Evolutionary conservation across 2,113 vertebrate genomes (phyloP).

Genomic region (Willisornis vidua): DNA sequence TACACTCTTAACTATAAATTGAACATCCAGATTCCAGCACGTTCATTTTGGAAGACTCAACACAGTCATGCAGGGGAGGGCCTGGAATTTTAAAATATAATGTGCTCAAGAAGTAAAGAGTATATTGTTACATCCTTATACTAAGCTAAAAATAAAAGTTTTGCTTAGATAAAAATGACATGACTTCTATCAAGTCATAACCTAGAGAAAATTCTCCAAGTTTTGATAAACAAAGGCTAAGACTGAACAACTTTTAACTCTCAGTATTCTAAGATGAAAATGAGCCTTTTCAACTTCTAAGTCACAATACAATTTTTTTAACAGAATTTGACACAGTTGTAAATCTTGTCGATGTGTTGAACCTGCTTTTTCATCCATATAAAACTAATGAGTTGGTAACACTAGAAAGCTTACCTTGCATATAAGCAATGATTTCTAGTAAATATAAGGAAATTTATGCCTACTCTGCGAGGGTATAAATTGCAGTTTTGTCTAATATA

Average conservation of each 20-base stretch:
- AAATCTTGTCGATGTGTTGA: not conserved
- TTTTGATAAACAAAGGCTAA: not conserved
- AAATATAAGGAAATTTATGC: constrained; percentile 18
- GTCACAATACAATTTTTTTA: not conserved
- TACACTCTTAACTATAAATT: not conserved
- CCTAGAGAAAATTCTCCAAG: not conserved
- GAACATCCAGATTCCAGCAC: not conserved
- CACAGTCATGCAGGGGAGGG: not conserved
- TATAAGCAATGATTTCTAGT: not conserved
- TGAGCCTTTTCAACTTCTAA: not conserved
- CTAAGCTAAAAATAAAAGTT: not conserved
- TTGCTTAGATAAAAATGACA: not conserved
- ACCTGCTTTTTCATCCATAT: not conserved
- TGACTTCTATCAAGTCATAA: not conserved
- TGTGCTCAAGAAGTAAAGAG: not conserved
- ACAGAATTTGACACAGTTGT: not conserved
- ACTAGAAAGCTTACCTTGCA: not conserved
- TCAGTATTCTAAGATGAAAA: not conserved
- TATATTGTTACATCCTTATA: not conserved
- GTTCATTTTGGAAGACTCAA: not conserved
- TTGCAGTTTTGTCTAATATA: not conserved
- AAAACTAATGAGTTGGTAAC: not conserved
- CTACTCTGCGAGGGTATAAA: not conserved
- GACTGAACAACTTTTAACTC: not conserved
- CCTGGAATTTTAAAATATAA: not conserved